Evolutionary conservation across 2,888 invertebrate genomes (phyloP).

Genomic region (Neoaliturus tenellus): DNA sequence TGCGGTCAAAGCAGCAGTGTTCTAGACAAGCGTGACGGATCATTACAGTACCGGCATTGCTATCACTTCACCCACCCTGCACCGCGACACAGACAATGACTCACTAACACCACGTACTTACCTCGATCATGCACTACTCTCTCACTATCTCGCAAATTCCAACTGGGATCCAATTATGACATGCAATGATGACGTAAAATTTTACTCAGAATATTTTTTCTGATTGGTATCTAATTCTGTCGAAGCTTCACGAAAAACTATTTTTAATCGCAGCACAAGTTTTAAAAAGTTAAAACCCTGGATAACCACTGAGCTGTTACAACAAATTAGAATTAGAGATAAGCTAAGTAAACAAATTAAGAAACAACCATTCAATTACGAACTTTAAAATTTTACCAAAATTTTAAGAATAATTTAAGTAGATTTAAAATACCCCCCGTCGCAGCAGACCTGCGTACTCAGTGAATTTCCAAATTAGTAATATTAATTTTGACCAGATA

Average conservation of each 20-base stretch:
- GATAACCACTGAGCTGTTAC: conserved; percentile 19
- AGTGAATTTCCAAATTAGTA: too few species aligned
- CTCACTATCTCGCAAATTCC: conserved; percentile 8
- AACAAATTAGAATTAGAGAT: conserved; percentile 12
- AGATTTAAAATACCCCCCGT: too few species aligned
- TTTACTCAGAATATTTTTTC: not conserved
- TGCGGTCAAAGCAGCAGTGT: not conserved
- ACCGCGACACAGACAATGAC: not conserved
- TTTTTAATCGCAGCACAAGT: not conserved
- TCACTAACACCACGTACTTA: not conserved
- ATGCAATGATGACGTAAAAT: conserved; percentile 8
- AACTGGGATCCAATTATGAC: conserved; percentile 4
- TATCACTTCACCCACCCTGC: not conserved
- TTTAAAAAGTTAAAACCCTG: conserved; percentile 41
- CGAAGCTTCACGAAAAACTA: not conserved
- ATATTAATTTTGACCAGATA: too few species aligned
- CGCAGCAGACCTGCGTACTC: too few species aligned
- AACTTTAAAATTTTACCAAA: conserved; percentile 3
- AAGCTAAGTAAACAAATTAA: conserved; percentile 29
- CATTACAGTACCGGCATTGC: conserved; percentile 41
- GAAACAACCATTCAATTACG: conserved; percentile 37
- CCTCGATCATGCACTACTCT: not conserved
- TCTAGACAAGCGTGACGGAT: conserved; percentile 23
- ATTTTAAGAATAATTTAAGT: conserved; percentile 32
- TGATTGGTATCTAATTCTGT: not conserved